Evolutionary conservation across 2,113 vertebrate genomes (phyloP).

Genomic region (Corythoichthys intestinalis): DNA sequence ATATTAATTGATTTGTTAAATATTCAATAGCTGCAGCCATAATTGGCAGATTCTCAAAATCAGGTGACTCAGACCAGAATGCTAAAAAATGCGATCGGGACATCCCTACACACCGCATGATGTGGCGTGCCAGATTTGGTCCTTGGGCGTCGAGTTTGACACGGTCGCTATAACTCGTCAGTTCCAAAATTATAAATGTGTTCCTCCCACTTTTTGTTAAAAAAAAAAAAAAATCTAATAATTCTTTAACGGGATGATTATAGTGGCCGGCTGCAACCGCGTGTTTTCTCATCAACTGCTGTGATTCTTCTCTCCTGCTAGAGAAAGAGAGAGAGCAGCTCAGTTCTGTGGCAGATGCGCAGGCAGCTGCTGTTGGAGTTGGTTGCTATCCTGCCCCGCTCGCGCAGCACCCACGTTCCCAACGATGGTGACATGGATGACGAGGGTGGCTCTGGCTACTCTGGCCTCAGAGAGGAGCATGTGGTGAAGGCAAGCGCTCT

Average conservation of each 20-base stretch:
- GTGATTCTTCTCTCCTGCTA: conserved; percentile 43
- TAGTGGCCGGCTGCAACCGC: background rate
- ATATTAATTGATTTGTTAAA: too few species aligned
- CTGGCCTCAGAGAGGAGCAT: conserved; percentile 90
- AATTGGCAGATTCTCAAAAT: too few species aligned
- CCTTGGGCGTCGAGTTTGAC: too few species aligned
- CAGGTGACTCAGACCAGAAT: too few species aligned
- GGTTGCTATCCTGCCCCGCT: conserved; percentile 91
- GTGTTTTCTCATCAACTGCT: background rate
- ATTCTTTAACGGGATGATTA: background rate
- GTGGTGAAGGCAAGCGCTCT: conserved; percentile 96
- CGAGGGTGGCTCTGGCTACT: conserved; percentile 80
- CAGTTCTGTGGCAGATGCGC: conserved; percentile 97
- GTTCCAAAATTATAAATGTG: background rate
- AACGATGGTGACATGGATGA: conserved; percentile 76
- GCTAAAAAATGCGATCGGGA: too few species aligned
- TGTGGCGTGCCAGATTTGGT: too few species aligned
- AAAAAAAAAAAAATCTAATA: background rate
- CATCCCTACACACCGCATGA: too few species aligned
- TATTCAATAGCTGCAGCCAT: too few species aligned
- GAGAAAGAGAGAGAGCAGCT: conserved; percentile 91
- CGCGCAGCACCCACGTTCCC: conserved; percentile 80
- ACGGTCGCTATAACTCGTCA: too few species aligned
- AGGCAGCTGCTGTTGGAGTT: conserved; percentile 92
- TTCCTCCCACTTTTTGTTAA: background rate